phyloP scores from a whole-genome alignment of 2,888 invertebrate species.

The Schizotus pectinicornis region DNA sequence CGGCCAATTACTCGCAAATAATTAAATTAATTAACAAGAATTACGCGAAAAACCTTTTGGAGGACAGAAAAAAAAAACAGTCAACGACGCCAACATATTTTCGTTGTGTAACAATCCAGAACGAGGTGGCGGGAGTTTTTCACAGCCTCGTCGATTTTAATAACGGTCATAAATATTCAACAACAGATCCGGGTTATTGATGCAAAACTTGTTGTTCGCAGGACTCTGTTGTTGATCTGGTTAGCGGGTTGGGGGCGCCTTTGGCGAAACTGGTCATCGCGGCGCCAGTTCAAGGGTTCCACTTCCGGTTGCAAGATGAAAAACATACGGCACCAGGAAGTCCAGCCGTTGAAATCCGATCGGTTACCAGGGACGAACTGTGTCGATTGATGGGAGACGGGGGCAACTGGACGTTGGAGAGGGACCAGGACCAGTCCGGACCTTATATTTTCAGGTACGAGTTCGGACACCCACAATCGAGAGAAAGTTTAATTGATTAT shows the following conservation, averaged over 20 bases:
- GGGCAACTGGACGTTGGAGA: conserved; percentile 74
- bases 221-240: conserved; percentile 79
- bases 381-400: conserved; percentile 64
- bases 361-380: conserved; percentile 68
- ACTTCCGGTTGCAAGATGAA: conserved; percentile 70
- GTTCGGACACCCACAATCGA: neutral
- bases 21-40: conserved; percentile 3
- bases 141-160: conserved; percentile 14
- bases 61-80: conserved; percentile 5
- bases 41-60: neutral
- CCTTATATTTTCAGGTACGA: conserved; percentile 73
- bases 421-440: conserved; percentile 79
- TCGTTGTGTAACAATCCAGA: conserved; percentile 14
- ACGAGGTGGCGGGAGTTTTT: conserved; percentile 10
- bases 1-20: neutral
- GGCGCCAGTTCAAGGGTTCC: conserved; percentile 71
- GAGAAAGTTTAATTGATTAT: neutral
- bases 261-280: conserved; percentile 74
- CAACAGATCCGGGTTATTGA: conserved; percentile 17
- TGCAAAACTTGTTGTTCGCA: conserved; percentile 48
- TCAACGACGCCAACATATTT: too few species aligned
- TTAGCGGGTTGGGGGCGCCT: conserved; percentile 73
- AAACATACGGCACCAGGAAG: conserved; percentile 74
- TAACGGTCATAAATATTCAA: conserved; percentile 15
- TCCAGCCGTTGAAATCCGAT: conserved; percentile 65